These are phyloP conservation scores for Porphyrio hochstetteri DNA, from an alignment of 2,113 vertebrate species.

Conservation along the genomic window DNA sequence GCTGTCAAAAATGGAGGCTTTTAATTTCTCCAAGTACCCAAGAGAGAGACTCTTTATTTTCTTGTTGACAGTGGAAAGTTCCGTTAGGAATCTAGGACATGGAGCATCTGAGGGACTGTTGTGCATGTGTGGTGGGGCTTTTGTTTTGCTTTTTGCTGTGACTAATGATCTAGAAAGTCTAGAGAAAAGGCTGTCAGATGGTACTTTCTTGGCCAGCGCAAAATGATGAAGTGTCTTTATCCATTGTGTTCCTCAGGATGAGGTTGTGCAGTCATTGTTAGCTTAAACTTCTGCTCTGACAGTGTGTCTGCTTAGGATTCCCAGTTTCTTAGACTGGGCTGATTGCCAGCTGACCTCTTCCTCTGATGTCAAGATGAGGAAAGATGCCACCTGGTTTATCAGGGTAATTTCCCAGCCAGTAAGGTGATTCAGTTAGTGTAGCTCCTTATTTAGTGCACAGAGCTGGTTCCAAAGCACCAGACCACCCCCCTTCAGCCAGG, in stretches of 20 bases:
- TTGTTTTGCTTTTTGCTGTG: not conserved
- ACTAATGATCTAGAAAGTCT: not conserved
- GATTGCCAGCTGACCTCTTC: not conserved
- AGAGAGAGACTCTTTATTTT: not conserved
- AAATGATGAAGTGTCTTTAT: conserved; percentile 32
- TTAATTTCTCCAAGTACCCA: not conserved
- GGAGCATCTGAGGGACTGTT: not conserved
- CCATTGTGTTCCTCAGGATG: not conserved
- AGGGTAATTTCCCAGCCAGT: not conserved
- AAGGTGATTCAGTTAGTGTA: not conserved
- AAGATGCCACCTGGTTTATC: not conserved
- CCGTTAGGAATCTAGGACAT: not conserved
- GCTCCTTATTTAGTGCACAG: accelerated
- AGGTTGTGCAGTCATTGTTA: not conserved
- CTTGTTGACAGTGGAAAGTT: not conserved
- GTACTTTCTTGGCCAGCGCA: not conserved
- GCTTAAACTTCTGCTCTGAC: not conserved
- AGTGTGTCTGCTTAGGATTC: not conserved
- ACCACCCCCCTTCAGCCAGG: not conserved
- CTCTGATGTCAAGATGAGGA: not conserved
- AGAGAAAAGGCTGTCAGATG: not conserved
- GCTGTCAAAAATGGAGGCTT: not conserved
- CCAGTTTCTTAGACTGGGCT: not conserved
- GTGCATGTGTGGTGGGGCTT: not conserved
- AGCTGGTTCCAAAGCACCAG: not conserved